Percentiles rank a stretch among this genome's conserved stretches.
These are phyloP conservation scores for Patella depressa DNA, from an alignment of 2,888 invertebrate species.

Conservation along the genomic window DNA sequence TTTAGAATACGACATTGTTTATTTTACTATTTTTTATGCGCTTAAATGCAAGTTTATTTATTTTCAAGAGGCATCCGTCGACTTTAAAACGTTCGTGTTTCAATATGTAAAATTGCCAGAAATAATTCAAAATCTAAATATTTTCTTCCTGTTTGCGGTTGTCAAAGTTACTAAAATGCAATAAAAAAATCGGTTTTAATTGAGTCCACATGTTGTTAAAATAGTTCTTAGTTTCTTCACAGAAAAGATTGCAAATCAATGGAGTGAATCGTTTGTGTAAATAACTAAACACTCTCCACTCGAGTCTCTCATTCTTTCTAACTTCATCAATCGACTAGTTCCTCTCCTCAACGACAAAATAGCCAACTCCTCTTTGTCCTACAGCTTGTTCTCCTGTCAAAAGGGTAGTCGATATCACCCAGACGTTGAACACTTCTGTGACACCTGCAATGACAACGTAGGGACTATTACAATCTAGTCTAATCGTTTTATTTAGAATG, in stretches of 20 bases:
- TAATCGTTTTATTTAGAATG: not conserved
- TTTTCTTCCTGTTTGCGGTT: no score
- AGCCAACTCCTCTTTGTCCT: constrained; percentile 1
- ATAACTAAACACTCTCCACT: constrained; percentile 10
- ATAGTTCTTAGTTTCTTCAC: not conserved
- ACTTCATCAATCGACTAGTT: not conserved
- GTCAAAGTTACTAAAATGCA: no score
- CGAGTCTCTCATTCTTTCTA: not conserved
- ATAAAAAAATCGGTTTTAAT: not conserved
- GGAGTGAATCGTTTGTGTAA: constrained; percentile 9
- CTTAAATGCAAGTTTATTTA: no score
- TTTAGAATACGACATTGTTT: no score
- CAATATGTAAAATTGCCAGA: no score
- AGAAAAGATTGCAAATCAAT: not conserved
- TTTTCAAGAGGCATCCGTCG: no score
- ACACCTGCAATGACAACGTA: no score
- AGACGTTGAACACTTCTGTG: not conserved
- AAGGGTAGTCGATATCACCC: not conserved
- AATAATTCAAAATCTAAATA: no score
- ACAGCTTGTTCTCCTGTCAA: not conserved
- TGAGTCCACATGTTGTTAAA: constrained; percentile 1
- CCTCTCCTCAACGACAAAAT: constrained; percentile 7
- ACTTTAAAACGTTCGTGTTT: no score
- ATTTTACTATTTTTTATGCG: no score
- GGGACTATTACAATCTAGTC: no score